Conservation (phyloP, 2,888 invertebrate species). For the Yponomeuta malinellus region DNA sequence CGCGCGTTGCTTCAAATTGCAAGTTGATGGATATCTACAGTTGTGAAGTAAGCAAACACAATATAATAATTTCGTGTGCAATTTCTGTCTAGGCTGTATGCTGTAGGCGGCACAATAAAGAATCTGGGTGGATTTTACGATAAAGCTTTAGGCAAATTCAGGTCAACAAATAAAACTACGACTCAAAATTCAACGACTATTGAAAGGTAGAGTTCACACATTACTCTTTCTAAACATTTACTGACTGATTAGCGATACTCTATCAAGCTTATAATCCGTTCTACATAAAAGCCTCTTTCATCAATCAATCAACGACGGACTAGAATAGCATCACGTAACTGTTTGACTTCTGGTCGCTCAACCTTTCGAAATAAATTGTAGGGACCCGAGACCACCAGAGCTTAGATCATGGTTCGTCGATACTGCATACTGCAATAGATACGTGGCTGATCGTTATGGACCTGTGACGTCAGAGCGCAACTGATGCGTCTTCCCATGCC, state of each 20-base stretch:
- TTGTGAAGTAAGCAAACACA: not conserved
- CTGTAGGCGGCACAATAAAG: not conserved
- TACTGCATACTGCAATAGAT: not conserved
- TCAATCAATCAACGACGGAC: not conserved
- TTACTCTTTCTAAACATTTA: not conserved
- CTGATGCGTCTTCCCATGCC: conserved; percentile 53
- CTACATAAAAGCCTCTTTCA: not conserved
- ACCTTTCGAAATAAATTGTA: not conserved
- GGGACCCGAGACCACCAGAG: not conserved
- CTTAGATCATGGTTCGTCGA: not conserved
- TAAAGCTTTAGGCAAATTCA: not conserved
- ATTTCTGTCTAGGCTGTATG: not conserved
- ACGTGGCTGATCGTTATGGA: not conserved
- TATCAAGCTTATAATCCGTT: not conserved
- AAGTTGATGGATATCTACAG: not conserved
- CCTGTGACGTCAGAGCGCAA: conserved; percentile 14
- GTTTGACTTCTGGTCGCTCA: not conserved
- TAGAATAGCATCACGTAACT: not conserved
- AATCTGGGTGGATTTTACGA: not conserved
- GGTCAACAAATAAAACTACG: not conserved
- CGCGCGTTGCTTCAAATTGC: not conserved
- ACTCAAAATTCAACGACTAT: not conserved
- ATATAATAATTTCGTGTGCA: not conserved
- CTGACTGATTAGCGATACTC: not conserved
- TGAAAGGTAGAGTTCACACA: not conserved